A percentile compares a stretch with the other conserved stretches of the same genome.
phyloP scores from a whole-genome alignment of 1,140 invertebrate species.

The Halesus radiatus region DNA sequence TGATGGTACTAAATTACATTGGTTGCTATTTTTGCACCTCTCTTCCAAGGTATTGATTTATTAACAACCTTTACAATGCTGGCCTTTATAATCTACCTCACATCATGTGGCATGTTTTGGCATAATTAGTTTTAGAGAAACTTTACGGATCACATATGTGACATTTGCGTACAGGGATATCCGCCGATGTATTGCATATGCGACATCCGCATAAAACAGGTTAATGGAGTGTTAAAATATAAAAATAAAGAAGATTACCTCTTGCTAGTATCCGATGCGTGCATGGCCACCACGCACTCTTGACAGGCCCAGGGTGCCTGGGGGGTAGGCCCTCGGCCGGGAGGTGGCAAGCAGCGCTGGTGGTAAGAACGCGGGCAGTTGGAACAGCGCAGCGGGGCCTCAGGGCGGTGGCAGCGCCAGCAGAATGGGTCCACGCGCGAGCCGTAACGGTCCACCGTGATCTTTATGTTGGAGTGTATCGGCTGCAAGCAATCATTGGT shows the following conservation, averaged over 20 bases:
- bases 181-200: too few relatives aligned
- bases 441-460: slow-evolving; percentile 57
- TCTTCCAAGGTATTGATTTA: too few relatives aligned
- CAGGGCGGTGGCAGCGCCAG: slow-evolving; percentile 87
- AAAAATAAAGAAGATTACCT: slow-evolving; percentile 59
- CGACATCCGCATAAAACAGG: too few relatives aligned
- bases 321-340: slow-evolving; percentile 78
- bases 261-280: slow-evolving; percentile 83
- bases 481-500: background rate
- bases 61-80: too few relatives aligned
- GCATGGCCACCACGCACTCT: slow-evolving; percentile 85
- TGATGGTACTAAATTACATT: too few relatives aligned
- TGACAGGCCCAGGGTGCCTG: slow-evolving; percentile 87
- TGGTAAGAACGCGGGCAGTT: slow-evolving; percentile 91
- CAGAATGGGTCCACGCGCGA: slow-evolving; percentile 82
- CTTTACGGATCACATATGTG: too few relatives aligned
- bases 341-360: slow-evolving; percentile 84
- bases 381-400: slow-evolving; percentile 72
- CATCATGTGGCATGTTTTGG: too few relatives aligned
- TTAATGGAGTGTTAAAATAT: background rate
- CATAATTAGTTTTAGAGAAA: too few relatives aligned
- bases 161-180: too few relatives aligned
- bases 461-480: background rate
- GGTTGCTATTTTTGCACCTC: too few relatives aligned
- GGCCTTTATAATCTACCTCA: too few relatives aligned